phyloP scores from a whole-genome alignment of 2,888 invertebrate species.

The Disparrhopalites patrizii region DNA sequence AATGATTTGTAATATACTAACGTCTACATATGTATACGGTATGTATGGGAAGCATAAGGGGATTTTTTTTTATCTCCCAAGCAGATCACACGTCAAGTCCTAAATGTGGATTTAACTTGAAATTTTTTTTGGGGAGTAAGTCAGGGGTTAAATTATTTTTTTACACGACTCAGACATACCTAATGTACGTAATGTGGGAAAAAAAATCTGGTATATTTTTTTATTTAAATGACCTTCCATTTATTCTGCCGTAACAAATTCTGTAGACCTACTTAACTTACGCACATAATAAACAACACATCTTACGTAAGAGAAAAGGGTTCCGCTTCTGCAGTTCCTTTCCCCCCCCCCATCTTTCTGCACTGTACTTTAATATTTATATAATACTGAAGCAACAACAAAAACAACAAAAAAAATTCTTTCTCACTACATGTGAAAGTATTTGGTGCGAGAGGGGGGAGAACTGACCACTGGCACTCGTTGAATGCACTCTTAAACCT shows the following conservation, averaged over 20 bases:
- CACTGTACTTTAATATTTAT: no score
- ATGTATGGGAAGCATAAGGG: no score
- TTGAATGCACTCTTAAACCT: background rate
- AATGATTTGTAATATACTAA: no score
- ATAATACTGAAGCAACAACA: no score
- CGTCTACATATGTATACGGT: no score
- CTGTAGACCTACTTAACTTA: slow-evolving; percentile 10
- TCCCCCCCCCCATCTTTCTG: no score
- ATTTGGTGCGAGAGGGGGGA: background rate
- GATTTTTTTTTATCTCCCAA: no score
- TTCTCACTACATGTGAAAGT: background rate
- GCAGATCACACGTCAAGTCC: no score
- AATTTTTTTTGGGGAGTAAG: background rate
- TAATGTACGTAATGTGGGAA: no score
- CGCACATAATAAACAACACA: background rate
- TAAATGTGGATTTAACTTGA: background rate
- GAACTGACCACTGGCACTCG: background rate
- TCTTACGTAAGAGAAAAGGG: slow-evolving; percentile 1
- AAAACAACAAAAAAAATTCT: background rate
- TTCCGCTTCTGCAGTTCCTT: background rate
- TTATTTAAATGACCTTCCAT: slow-evolving; percentile 18
- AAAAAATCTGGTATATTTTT: slow-evolving; percentile 3
- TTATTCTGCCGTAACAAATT: slow-evolving; percentile 15
- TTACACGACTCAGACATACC: no score
- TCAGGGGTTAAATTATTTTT: slow-evolving; percentile 12